Base-by-base conservation (phyloP, 2,113 vertebrate species). In the Oostethus manadensis region DNA sequence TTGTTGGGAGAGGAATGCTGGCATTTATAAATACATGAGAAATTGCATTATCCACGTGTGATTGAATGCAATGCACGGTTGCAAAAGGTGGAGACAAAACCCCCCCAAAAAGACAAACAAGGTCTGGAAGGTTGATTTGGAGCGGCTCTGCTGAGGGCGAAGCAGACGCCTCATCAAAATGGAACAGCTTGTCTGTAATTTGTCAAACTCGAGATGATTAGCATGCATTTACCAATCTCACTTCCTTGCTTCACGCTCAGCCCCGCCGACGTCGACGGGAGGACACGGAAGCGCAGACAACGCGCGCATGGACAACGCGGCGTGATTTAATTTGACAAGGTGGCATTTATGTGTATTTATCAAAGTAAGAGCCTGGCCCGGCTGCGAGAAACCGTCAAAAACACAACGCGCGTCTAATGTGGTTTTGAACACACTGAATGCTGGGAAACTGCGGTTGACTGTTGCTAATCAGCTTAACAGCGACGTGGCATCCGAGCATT, bases 381-480 rank as follows among this genome's bases (percentile, higher is more conserved):
- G 57, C 56, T 22, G 51, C 64, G 17, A 71, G 51, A 60, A 58
- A 42, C 42, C 69, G 69, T 69, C 62, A 76, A 10, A 70, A 70
- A 74, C 67, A 74, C 67, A 73, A 66, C 63, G 63, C 33, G 53
- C 17, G 21, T 56, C 54, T 73, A 66, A 82, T 80, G 60, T 61
- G 26, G 60, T 73, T 66, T 66, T 65, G 53, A 76, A 73, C 58
- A 64, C 54, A 66, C 67, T 71, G 63, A 62, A 72, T 55, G 51
- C 70, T 70, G 48, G 66, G 72, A 60, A 72, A 75, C 65, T 46
- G 59, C 65, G 64, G 62, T 69, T 57, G 65, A 74, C 64, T 64
- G 66, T 68, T 65, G 50, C 76, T 77, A 79, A 83, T 82, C 80
- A 85, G 61, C 76, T 66, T 58, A 74, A 77, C 60, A 72, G 73